These are phyloP conservation scores for Rhipidura dahli DNA, from an alignment of 2,113 vertebrate species.

Conservation along the genomic window DNA sequence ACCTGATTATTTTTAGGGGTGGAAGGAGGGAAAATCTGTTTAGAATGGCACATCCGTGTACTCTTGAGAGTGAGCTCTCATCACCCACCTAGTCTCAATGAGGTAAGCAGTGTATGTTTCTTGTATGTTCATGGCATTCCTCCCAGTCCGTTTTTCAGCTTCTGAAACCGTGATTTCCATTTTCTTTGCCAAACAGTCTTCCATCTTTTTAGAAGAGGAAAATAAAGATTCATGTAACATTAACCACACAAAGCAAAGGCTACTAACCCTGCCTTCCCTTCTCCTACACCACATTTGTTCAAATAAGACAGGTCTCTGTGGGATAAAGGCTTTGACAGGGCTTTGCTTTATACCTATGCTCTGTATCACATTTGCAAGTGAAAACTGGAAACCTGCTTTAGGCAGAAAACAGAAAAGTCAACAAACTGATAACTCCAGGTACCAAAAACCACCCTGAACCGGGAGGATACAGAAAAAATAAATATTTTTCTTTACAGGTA, in stretches of 20 bases:
- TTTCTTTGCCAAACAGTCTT: slow-evolving; percentile 81
- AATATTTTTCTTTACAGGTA: neutral
- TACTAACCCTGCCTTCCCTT: neutral
- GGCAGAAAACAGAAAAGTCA: neutral
- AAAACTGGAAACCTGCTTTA: neutral
- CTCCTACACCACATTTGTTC: neutral
- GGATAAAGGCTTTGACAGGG: neutral
- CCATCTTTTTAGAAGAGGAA: slow-evolving; percentile 74
- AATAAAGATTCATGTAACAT: neutral
- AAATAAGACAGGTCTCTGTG: neutral
- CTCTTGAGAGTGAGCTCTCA: neutral
- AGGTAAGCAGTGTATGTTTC: slow-evolving; percentile 96
- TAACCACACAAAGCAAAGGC: neutral
- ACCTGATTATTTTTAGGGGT: neutral
- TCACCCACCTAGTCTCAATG: slow-evolving; percentile 87
- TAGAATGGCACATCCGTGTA: neutral
- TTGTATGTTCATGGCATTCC: slow-evolving; percentile 91
- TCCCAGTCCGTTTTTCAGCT: slow-evolving; percentile 91
- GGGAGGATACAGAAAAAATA: neutral
- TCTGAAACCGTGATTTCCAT: slow-evolving; percentile 94
- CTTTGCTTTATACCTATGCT: neutral
- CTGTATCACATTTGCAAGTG: neutral
- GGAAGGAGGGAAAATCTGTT: neutral
- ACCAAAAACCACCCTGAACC: neutral
- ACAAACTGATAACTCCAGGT: neutral